phyloP scores from a whole-genome alignment of 2,888 invertebrate species.

The Sphaerophoria rueppellii region DNA sequence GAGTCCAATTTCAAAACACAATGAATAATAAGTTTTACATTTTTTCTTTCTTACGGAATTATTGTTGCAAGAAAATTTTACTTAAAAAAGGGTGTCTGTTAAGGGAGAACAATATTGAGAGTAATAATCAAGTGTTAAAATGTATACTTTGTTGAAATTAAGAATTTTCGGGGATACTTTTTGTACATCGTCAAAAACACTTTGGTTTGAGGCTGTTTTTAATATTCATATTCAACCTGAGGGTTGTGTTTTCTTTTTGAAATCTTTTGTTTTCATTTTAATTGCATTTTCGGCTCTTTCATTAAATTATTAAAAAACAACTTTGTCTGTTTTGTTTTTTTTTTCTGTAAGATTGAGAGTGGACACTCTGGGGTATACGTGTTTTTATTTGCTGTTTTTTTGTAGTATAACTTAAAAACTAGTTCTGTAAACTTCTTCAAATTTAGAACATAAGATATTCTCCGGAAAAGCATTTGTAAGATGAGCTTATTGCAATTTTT shows the following conservation, averaged over 20 bases:
- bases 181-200: constrained; percentile 20
- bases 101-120: not conserved
- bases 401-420: not conserved
- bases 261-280: constrained; percentile 34
- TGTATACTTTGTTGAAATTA: constrained; percentile 45
- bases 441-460: too few relatives aligned
- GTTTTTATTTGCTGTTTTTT: constrained; percentile 7
- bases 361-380: constrained; percentile 18
- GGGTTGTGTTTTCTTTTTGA: constrained; percentile 36
- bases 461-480: too few relatives aligned
- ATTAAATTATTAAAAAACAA: not conserved
- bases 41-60: not conserved
- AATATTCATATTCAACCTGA: constrained; percentile 53
- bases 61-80: constrained; percentile 14
- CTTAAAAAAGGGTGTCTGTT: constrained; percentile 8
- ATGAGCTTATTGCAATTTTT: too few relatives aligned
- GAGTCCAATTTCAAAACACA: constrained; percentile 48
- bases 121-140: constrained; percentile 50
- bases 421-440: not conserved
- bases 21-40: constrained; percentile 58
- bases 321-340: constrained; percentile 20
- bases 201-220: constrained; percentile 30
- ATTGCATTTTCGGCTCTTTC: not conserved
- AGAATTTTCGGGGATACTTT: constrained; percentile 46
- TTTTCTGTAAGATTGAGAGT: too few relatives aligned